Evolutionary conservation across 2,113 vertebrate species (phyloP).

Genomic region (Drymodes brunneopygia): DNA sequence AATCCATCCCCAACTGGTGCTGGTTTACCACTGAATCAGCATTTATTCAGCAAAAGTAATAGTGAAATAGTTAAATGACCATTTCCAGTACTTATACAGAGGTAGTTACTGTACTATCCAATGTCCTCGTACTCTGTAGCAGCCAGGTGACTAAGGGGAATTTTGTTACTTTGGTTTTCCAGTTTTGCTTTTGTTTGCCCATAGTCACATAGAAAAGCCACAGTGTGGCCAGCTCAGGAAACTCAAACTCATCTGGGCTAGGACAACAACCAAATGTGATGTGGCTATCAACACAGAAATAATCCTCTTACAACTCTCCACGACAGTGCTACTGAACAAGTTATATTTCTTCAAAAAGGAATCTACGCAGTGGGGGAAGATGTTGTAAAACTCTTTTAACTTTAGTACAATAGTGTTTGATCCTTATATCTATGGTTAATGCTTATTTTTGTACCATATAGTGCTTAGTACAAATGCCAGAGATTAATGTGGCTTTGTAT

Average conservation of each 20-base stretch:
- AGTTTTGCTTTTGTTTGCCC: not conserved
- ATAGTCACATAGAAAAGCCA: not conserved
- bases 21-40: not conserved
- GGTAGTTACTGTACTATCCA: not conserved
- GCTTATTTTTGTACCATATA: not conserved
- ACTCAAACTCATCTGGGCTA: not conserved
- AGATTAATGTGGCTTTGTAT: not conserved
- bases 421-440: not conserved
- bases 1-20: not conserved
- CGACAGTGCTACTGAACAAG: accelerated
- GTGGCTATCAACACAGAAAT: not conserved
- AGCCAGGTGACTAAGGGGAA: not conserved
- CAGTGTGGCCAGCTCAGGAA: not conserved
- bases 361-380: not conserved
- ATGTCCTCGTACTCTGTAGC: not conserved
- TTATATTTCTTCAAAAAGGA: not conserved
- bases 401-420: not conserved
- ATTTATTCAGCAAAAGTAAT: not conserved
- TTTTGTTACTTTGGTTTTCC: not conserved
- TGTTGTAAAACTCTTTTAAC: not conserved
- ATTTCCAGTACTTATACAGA: not conserved
- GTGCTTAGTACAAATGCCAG: not conserved
- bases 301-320: not conserved
- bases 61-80: not conserved
- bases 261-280: not conserved